These are phyloP conservation scores for Cyclina sinensis DNA, from an alignment of 1,140 invertebrate genomes.

Conservation along the genomic window DNA sequence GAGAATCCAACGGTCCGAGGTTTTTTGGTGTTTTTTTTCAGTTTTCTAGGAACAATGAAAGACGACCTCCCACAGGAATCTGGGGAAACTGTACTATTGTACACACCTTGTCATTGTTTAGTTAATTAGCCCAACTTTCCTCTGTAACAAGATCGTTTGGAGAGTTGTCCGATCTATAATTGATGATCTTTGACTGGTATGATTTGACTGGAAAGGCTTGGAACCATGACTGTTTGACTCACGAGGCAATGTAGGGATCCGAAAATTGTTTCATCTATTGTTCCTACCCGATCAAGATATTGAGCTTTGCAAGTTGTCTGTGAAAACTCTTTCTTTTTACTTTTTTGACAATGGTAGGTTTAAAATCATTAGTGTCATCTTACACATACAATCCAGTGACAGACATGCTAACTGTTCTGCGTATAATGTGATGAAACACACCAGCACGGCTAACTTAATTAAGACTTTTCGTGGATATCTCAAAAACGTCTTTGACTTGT, in stretches of 20 bases:
- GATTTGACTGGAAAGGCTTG: not conserved
- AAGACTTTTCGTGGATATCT: conserved; percentile 37
- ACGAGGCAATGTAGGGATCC: not conserved
- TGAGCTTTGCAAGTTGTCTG: too few relatives aligned
- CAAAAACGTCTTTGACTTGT: conserved; percentile 37
- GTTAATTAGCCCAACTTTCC: not conserved
- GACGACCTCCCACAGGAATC: conserved; percentile 47
- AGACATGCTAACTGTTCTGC: conserved; percentile 8
- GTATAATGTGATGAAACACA: conserved; percentile 43
- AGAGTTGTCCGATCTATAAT: not conserved
- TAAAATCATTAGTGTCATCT: not conserved
- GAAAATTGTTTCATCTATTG: not conserved
- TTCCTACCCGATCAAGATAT: not conserved
- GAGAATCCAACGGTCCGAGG: conserved; percentile 63
- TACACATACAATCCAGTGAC: conserved; percentile 30
- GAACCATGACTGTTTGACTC: not conserved
- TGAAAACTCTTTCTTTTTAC: too few relatives aligned
- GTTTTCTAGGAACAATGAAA: conserved; percentile 12
- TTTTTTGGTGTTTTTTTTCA: conserved; percentile 64
- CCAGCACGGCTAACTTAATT: conserved; percentile 27
- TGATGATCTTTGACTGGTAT: not conserved
- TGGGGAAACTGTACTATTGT: not conserved
- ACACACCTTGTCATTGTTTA: not conserved
- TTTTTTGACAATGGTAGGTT: too few relatives aligned
- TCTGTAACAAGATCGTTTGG: not conserved